Evolutionary conservation across 64 coral and sea anemone genomes (phyloP), one percentile per base, ranked within the genome.

Genomic region (Pocillopora damicornis): DNA sequence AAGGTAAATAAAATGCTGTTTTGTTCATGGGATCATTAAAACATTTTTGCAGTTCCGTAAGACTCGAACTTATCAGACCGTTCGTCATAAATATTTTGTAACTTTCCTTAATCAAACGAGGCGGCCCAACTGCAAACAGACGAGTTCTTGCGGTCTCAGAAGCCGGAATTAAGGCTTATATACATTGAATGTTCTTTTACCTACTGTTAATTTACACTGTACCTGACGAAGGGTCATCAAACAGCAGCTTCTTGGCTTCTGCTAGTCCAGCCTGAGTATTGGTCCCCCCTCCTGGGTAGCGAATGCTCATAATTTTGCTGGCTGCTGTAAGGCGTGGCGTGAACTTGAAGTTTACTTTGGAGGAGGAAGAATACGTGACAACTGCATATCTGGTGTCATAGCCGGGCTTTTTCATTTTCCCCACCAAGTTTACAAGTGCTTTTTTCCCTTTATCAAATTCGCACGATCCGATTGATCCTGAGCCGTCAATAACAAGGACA

Each of bases 401-500:
- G 1, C 0, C 2, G 26, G 61, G 61, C 2, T 12, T 14, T 13
- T 22, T 5, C 15, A 62, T 26, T 17, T 74, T 18, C 1, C 37
- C 13, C 4, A 80, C 17, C 26, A 81, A 9, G 60, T 81, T 1
- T 65, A 77, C 60, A 35, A 91, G 81, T 6, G 89, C 89, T 18
- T 35, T 59, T n/a, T 85, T 73, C 56, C 73, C 81, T 82, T 77
- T 73, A 22, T 58, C 45, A 65, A 91, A 91, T 60, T 91, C 82
- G 4, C 76, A 64, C 8, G 10, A 20, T 6, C 69, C 69, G 30
- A 86, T 22, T 26, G 89, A 91, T 73, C 62, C 60, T 15, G 89
- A 91, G 11, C 79, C 81, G 34, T 91, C 89, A 16, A 91, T 77
- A 25, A 91, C 75, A 1, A 86, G 37, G 11, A 91, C 59, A 15